These are phyloP conservation scores for Podargus strigoides DNA, from an alignment of 2,797 vertebrate species.

Conservation along the genomic window DNA sequence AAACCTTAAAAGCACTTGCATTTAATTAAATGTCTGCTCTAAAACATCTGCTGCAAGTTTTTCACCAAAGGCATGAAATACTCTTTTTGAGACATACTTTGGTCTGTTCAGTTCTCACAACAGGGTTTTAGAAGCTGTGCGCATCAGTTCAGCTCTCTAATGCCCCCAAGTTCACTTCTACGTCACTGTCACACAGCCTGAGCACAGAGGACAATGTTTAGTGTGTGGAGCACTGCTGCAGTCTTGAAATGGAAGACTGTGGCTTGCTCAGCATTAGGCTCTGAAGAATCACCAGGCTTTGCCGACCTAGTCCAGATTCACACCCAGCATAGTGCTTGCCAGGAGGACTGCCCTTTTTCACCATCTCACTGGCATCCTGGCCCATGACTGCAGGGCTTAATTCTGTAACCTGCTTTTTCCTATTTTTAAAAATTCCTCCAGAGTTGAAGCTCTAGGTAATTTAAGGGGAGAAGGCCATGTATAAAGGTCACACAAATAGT, in stretches of 20 bases:
- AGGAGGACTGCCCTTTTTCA: neutral
- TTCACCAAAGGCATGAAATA: neutral
- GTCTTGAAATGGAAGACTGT: rapidly evolving
- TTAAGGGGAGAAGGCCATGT: neutral
- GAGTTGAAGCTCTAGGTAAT: neutral
- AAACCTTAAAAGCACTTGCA: neutral
- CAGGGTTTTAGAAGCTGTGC: neutral
- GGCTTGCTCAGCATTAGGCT: neutral
- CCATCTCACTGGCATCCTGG: neutral
- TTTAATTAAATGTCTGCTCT: neutral
- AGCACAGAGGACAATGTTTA: rapidly evolving
- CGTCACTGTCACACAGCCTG: rapidly evolving
- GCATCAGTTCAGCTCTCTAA: neutral
- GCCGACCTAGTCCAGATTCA: neutral
- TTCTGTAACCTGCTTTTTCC: neutral
- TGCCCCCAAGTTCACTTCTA: neutral
- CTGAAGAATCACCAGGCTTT: neutral
- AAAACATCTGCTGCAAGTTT: neutral
- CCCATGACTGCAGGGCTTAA: neutral
- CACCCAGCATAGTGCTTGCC: neutral
- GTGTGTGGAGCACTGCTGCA: neutral
- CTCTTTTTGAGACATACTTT: neutral
- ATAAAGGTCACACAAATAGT: neutral
- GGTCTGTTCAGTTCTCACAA: neutral
- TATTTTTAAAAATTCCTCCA: neutral